A percentile compares a stretch with the other conserved stretches of the same genome.
These are phyloP conservation scores for Anser brachyrhynchus DNA, from an alignment of 2,113 vertebrate species.

Conservation along the genomic window DNA sequence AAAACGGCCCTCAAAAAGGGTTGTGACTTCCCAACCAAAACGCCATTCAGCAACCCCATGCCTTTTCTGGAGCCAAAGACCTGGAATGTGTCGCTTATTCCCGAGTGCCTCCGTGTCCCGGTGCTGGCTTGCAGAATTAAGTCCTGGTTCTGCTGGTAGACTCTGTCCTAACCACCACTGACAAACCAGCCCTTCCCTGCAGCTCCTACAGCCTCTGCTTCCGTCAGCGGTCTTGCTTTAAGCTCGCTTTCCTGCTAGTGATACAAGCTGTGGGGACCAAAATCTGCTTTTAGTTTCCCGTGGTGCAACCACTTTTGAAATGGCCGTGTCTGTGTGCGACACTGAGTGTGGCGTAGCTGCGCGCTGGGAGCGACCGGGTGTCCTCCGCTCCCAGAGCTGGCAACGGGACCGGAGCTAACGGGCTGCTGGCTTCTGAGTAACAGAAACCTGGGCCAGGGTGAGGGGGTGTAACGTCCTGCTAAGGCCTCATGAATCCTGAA, in stretches of 20 bases:
- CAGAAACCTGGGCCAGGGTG: background rate
- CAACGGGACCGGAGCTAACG: background rate
- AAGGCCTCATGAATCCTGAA: background rate
- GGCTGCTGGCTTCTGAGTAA: background rate
- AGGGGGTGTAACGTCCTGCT: background rate
- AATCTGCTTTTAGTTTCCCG: constrained; percentile 2
- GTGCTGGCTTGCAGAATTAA: constrained; percentile 4
- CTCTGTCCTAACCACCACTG: constrained; percentile 33
- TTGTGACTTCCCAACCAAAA: constrained; percentile 58
- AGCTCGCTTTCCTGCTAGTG: background rate
- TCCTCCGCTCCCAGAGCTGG: background rate
- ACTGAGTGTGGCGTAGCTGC: background rate
- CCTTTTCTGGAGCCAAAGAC: constrained; percentile 28
- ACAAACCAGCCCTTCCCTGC: background rate
- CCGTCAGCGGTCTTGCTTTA: background rate
- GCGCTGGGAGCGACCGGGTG: background rate
- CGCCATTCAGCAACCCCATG: background rate
- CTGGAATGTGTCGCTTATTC: background rate
- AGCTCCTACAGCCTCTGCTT: constrained; percentile 3
- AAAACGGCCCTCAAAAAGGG: constrained; percentile 56
- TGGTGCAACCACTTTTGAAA: constrained; percentile 62
- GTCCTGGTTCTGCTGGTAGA: background rate
- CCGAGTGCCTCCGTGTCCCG: background rate
- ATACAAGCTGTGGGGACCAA: background rate
- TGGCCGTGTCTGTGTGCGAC: constrained; percentile 47